Percentiles rank a stretch among this genome's conserved stretches.
phyloP scores from a whole-genome alignment of 2,888 invertebrate genomes.

The Tachina lurida region DNA sequence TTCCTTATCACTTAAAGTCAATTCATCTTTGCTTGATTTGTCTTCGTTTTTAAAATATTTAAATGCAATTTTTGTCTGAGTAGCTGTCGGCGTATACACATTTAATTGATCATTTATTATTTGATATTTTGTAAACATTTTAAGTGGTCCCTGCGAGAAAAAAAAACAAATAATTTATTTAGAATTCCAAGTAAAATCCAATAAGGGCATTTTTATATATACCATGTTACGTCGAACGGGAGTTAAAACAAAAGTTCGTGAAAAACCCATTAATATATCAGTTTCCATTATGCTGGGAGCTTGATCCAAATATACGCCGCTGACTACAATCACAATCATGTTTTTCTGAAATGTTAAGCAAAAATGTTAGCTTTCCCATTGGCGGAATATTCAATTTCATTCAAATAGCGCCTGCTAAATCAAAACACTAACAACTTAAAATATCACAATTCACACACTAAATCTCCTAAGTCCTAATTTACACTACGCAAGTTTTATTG shows the following conservation, averaged over 20 bases:
- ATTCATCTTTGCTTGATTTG: constrained; percentile 54
- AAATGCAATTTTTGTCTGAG: constrained; percentile 75
- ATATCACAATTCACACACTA: too few species aligned
- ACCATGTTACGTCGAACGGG: constrained; percentile 72
- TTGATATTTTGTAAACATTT: constrained; percentile 73
- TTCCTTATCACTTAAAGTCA: constrained; percentile 75
- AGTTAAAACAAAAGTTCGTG: constrained; percentile 74
- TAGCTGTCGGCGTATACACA: constrained; percentile 76
- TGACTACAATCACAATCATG: constrained; percentile 73
- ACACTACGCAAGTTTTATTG: too few species aligned
- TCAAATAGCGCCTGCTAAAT: too few species aligned
- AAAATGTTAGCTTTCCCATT: background rate
- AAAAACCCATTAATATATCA: constrained; percentile 74
- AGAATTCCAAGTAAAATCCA: background rate
- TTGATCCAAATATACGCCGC: constrained; percentile 74
- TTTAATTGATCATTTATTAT: constrained; percentile 79
- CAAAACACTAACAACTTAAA: too few species aligned
- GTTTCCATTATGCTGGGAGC: constrained; percentile 73
- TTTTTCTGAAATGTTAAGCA: constrained; percentile 69
- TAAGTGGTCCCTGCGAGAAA: constrained; percentile 76
- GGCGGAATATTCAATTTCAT: too few species aligned
- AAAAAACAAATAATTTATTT: constrained; percentile 2
- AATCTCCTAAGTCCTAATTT: too few species aligned
- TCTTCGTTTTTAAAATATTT: constrained; percentile 74
- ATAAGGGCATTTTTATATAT: constrained; percentile 13